phyloP scores from a whole-genome alignment of 2,797 vertebrate genomes.

The Acipenser transmontanus region DNA sequence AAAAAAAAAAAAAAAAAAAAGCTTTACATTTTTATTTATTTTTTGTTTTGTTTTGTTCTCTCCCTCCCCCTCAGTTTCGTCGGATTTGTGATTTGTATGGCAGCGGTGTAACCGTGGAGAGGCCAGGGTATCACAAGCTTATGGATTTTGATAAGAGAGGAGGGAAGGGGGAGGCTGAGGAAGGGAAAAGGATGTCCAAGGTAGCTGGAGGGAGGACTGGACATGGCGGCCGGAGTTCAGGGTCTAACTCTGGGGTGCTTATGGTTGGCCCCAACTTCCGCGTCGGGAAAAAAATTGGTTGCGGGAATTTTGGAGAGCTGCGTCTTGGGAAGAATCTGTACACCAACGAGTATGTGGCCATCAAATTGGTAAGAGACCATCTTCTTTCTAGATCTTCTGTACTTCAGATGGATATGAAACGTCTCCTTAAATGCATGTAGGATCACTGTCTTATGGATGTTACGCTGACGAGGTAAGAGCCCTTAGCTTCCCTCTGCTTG shows the following conservation, averaged over 20 bases:
- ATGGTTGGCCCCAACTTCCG: constrained; percentile 98
- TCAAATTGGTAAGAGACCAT: constrained; percentile 85
- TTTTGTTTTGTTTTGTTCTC: constrained; percentile 36
- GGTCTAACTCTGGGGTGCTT: constrained; percentile 92
- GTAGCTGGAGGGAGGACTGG: constrained; percentile 74
- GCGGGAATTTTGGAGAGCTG: constrained; percentile 96
- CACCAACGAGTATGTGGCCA: constrained; percentile 97
- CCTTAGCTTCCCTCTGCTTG: too few relatives aligned
- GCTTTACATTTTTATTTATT: constrained; percentile 38
- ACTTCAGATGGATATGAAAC: too few relatives aligned
- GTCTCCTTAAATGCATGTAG: background rate
- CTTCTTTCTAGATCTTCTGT: background rate
- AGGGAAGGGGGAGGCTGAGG: constrained; percentile 92
- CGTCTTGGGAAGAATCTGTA: constrained; percentile 97
- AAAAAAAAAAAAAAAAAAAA: constrained; percentile 29
- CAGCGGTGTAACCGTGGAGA: constrained; percentile 98
- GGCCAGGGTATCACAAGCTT: constrained; percentile 99
- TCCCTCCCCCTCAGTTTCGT: constrained; percentile 53
- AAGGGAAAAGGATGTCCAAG: constrained; percentile 95
- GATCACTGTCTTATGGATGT: background rate
- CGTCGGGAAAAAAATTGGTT: constrained; percentile 97
- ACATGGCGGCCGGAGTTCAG: constrained; percentile 74
- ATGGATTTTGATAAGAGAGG: constrained; percentile 99
- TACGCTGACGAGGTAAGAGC: background rate
- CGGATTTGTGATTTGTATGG: constrained; percentile 84